Evolutionary conservation across 2,888 invertebrate species (phyloP).

Genomic region (Nomada goodeniana): DNA sequence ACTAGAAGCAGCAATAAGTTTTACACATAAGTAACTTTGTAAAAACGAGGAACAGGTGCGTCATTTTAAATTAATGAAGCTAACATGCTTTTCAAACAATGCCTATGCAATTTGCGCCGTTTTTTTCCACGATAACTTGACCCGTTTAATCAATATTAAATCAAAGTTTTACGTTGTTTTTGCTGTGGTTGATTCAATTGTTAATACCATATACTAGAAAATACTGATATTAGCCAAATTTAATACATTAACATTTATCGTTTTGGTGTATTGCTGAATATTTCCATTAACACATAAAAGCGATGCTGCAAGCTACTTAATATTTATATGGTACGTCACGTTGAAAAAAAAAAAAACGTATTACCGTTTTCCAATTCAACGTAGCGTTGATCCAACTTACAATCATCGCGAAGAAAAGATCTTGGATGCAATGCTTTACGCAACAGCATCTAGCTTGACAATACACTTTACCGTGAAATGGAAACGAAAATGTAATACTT

Average conservation of each 20-base stretch:
- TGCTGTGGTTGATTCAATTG: not conserved
- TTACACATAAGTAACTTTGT: too few species aligned
- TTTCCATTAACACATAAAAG: not conserved
- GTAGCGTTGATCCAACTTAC: too few species aligned
- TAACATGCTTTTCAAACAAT: not conserved
- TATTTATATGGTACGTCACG: too few species aligned
- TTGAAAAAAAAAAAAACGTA: too few species aligned
- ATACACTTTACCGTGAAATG: not conserved
- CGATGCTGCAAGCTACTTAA: not conserved
- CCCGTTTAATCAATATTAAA: too few species aligned
- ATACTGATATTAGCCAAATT: too few species aligned
- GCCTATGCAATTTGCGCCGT: too few species aligned
- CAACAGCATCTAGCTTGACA: not conserved
- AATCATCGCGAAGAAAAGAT: not conserved
- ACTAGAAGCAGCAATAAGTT: too few species aligned
- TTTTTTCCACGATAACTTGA: too few species aligned
- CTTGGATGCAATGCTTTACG: not conserved
- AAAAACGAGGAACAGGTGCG: too few species aligned
- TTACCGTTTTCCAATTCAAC: too few species aligned
- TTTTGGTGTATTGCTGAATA: not conserved
- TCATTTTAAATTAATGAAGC: not conserved
- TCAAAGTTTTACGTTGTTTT: not conserved
- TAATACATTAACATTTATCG: not conserved
- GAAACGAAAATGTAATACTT: conserved; percentile 77
- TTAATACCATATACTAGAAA: not conserved